These are phyloP conservation scores for Holothuria leucospilota DNA, from an alignment of 53 echinoderm and acorn worm genomes.

Conservation along the genomic window DNA sequence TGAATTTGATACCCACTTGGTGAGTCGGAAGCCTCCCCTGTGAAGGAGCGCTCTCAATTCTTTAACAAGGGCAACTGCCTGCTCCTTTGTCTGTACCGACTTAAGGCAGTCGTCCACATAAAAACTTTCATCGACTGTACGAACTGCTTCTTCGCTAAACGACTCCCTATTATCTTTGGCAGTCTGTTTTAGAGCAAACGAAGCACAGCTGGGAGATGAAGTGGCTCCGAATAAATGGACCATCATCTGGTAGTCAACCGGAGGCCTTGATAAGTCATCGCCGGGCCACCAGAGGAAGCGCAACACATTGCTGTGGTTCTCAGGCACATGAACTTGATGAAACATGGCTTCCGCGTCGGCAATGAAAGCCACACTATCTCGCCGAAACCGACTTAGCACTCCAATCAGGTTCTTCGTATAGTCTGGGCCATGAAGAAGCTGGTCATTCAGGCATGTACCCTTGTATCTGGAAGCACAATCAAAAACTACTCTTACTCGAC, in stretches of 20 bases:
- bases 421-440: slow-evolving; percentile 61
- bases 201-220: slow-evolving; percentile 38
- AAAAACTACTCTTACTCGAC: slow-evolving; percentile 25
- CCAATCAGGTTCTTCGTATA: slow-evolving; percentile 60
- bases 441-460: slow-evolving; percentile 53
- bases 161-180: slow-evolving; percentile 20
- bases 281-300: slow-evolving; percentile 63
- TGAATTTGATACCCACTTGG: slow-evolving; percentile 70
- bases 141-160: too few relatives aligned
- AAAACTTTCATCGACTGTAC: slow-evolving; percentile 50
- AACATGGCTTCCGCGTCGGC: slow-evolving; percentile 52
- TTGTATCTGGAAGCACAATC: slow-evolving; percentile 40
- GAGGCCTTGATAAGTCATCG: not conserved
- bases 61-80: slow-evolving; percentile 33
- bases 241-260: slow-evolving; percentile 24
- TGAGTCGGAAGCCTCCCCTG: slow-evolving; percentile 65
- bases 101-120: slow-evolving; percentile 73
- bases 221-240: slow-evolving; percentile 48
- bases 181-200: slow-evolving; percentile 45
- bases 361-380: slow-evolving; percentile 50
- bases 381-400: slow-evolving; percentile 58
- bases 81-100: slow-evolving; percentile 44
- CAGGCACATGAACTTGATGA: slow-evolving; percentile 44
- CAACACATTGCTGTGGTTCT: slow-evolving; percentile 48
- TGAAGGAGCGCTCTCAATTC: slow-evolving; percentile 24